Conservation (phyloP, 2,113 vertebrate species). For the Noturus placidus region DNA sequence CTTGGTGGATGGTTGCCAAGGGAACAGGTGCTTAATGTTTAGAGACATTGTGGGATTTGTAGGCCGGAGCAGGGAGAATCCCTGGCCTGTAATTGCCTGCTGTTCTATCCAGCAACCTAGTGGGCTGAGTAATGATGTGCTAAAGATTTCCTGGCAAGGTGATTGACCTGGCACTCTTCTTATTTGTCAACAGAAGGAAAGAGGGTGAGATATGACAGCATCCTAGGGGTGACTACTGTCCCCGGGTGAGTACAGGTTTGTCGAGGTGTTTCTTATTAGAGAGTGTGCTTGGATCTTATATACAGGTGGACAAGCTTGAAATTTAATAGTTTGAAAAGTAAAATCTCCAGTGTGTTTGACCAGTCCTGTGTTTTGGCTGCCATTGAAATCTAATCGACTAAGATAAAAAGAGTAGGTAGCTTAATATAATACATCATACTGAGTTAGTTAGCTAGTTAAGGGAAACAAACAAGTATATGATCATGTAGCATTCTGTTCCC, state of each 20-base stretch:
- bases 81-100: conserved; percentile 59
- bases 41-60: conserved; percentile 47
- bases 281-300: neutral
- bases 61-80: conserved; percentile 44
- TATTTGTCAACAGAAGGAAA: conserved; percentile 56
- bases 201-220: conserved; percentile 30
- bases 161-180: conserved; percentile 55
- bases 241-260: conserved; percentile 24
- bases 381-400: neutral
- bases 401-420: neutral
- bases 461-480: neutral
- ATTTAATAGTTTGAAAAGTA: neutral
- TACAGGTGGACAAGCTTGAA: neutral
- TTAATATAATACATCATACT: neutral
- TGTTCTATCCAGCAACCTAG: conserved; percentile 46
- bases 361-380: neutral
- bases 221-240: conserved; percentile 27
- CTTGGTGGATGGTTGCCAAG: conserved; percentile 35
- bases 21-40: conserved; percentile 64
- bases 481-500: neutral
- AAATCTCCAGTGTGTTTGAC: neutral
- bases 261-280: conserved; percentile 4
- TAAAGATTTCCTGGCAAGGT: conserved; percentile 63
- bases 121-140: conserved; percentile 62
- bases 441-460: neutral